Evolutionary conservation across 1,140 invertebrate genomes (phyloP), one percentile per base, ranked within the genome.

Genomic region (Macrobrachium rosenbergii): DNA sequence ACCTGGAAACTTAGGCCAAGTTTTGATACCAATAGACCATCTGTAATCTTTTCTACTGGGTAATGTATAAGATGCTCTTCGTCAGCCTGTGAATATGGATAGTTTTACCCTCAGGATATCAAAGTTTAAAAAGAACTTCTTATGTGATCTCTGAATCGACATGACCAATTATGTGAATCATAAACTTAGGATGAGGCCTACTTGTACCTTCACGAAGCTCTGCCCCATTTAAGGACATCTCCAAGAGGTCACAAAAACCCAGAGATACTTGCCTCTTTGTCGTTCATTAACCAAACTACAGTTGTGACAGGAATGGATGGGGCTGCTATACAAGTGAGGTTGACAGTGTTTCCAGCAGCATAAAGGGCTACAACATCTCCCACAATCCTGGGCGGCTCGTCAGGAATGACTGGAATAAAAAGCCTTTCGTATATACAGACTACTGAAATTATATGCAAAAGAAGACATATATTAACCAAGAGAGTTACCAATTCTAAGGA

Each of bases 281-380:
- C 78, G n/a, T 87, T 87, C 17, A 87, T 87, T 60, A 19, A 64
- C 84, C 84, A 87, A 11, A 75, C 23, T 5, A 87, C 67, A 14
- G 69, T 37, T 10, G 84, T 77, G 7, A 45, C 84, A 16, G 84
- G 84, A 19, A 80, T 63, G 21, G 84, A 87, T 1, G 84, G 84
- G 11, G 84, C 75, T 19, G 84, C 76, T 16, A 78, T 87, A 37
- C 84, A 87, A 64, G 72, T 87, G 16, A 87, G 84, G n/a, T 87
- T 81, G 77, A 87, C 84, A 6, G 3, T 80, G 58, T 87, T 77
- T 8, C 79, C 84, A 5, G 75, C 84, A 58, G 52, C 67, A 64
- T 75, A 87, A 58, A 81, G 84, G n/a, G 60, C 84, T 37, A 16
- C 28, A 0, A 81, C 78, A 23, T 60, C 84, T 52, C 84, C 84